These are phyloP conservation scores for Diarsia brunnea DNA, from an alignment of 2,888 invertebrate genomes.

Conservation along the genomic window DNA sequence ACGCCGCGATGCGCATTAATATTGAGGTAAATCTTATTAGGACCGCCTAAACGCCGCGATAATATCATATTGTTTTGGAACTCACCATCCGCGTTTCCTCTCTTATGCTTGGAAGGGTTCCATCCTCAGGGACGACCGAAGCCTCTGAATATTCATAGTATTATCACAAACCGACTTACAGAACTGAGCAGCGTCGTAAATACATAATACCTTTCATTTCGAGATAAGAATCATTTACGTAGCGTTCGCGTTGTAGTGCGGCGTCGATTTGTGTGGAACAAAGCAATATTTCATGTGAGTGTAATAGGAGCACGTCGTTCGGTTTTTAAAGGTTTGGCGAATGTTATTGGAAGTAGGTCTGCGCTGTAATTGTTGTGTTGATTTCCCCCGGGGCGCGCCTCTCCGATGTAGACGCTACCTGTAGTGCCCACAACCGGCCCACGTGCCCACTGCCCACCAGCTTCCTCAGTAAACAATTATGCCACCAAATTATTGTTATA, in stretches of 20 bases:
- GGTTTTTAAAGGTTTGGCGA: constrained; percentile 82
- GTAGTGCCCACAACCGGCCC: constrained; percentile 68
- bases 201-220: constrained; percentile 82
- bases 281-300: constrained; percentile 64
- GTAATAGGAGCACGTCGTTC: constrained; percentile 72
- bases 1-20: constrained; percentile 89
- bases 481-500: constrained; percentile 55
- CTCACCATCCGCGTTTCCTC: constrained; percentile 88
- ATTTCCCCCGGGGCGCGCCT: constrained; percentile 87
- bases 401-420: constrained; percentile 76
- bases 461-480: constrained; percentile 75
- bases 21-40: constrained; percentile 91
- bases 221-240: constrained; percentile 77
- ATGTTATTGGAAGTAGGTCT: constrained; percentile 87
- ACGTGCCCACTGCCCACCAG: constrained; percentile 21
- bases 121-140: constrained; percentile 85
- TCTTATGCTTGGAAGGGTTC: constrained; percentile 89
- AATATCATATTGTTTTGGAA: constrained; percentile 90
- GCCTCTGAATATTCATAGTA: constrained; percentile 89
- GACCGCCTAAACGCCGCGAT: constrained; percentile 89
- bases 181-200: constrained; percentile 84
- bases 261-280: constrained; percentile 60
- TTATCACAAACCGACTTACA: constrained; percentile 87
- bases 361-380: constrained; percentile 89
- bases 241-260: constrained; percentile 67